Base-by-base conservation (phyloP, 2,113 vertebrate species). In the Scatophagus argus region DNA sequence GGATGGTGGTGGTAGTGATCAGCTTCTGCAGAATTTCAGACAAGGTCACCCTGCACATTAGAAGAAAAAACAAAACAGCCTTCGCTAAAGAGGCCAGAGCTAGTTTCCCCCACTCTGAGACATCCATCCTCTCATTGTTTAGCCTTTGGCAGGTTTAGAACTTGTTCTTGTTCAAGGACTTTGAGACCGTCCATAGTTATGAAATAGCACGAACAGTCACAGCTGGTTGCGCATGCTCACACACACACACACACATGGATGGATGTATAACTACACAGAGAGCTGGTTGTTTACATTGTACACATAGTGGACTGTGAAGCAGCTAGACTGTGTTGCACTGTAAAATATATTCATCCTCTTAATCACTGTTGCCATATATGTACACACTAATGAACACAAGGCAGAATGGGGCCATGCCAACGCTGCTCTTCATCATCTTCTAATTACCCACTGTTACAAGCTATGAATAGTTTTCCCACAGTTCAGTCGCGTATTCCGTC, bases 11-110 rank as follows among this genome's bases (percentile, higher is more conserved):
- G 36, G 82, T 44, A n/a, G 29, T 74, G 41, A 81, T 72, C 74
- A 55, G 62, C 76, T 77, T 61, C 58, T 67, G 47, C 43, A 64
- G 63, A 56, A 86, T 83, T 75, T 74, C 75, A 72, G 61, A 46
- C 69, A 58, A 77, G 84, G 84, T 88, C 74, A 88, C 46, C 64
- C 62, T 47, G 46, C 55, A 64, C 71, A 80, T 88, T n/a, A n/a
- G n/a, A n/a, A 39, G 78, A 85, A 43, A 43, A 75, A 31, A 52
- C 75, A 19, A 64, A 84, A 80, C 58, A 73, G 4, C 41, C 41
- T 49, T 58, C 51, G 44, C 13, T 56, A 46, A 77, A 59, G 49
- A 64, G 47, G 66, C 51, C 66, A 74, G 36, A 74, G 52, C 27
- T 29, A 14, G 58, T 39, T n/a, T 60, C 64, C 58, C 52, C 44